Conservation (phyloP, 2,888 invertebrate species). For the Caenorhabditis wallacei region DNA sequence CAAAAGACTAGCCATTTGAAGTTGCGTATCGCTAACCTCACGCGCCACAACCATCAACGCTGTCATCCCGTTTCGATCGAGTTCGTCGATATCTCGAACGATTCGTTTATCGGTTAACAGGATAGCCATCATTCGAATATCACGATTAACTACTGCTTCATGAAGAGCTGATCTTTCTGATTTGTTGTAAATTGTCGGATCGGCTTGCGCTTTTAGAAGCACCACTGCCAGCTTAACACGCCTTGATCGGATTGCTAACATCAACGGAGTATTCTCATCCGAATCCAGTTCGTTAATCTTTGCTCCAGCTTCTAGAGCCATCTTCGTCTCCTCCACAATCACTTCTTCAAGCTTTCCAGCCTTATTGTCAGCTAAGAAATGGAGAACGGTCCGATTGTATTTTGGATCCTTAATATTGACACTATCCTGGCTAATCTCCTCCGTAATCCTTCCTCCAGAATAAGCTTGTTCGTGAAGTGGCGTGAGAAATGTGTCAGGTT, state of each 20-base stretch:
- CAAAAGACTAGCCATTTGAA: constrained; percentile 37
- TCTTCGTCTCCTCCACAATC: constrained; percentile 25
- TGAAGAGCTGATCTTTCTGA: constrained; percentile 72
- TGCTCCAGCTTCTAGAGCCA: constrained; percentile 41
- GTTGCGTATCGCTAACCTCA: constrained; percentile 5
- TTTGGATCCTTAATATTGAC: constrained; percentile 37
- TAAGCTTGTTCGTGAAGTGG: constrained; percentile 51
- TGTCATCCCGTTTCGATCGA: constrained; percentile 63
- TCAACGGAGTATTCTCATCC: constrained; percentile 58
- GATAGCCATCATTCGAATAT: constrained; percentile 59
- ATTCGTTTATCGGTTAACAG: constrained; percentile 63
- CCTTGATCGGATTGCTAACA: constrained; percentile 52
- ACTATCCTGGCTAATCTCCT: constrained; percentile 13
- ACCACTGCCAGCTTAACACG: constrained; percentile 7
- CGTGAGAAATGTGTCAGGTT: too few relatives aligned
- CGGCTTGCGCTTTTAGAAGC: constrained; percentile 39
- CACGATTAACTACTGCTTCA: constrained; percentile 67
- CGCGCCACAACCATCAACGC: constrained; percentile 65
- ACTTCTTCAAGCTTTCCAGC: constrained; percentile 26
- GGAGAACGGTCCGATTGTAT: constrained; percentile 36
- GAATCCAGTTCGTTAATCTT: constrained; percentile 48
- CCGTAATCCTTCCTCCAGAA: constrained; percentile 12
- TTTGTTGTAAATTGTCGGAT: constrained; percentile 71
- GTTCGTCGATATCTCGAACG: constrained; percentile 60
- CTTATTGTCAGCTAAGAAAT: constrained; percentile 43